Conservation (phyloP, 2,113 vertebrate species). For the Monarcha castaneiventris region DNA sequence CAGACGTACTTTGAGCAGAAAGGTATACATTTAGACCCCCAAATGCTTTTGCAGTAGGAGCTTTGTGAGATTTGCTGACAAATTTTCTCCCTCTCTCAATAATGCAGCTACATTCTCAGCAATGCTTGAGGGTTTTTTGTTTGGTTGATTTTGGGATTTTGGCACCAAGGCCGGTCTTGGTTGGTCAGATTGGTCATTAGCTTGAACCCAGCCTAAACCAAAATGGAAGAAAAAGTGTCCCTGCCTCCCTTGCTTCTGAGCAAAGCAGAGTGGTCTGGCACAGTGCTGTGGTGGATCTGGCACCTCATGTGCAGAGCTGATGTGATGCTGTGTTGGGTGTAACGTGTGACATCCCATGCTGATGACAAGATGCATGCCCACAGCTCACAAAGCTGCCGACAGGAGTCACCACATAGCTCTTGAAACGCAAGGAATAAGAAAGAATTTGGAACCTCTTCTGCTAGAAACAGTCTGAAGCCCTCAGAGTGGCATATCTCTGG, state of each 20-base stretch:
- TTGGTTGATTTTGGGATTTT: not conserved
- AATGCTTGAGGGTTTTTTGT: not conserved
- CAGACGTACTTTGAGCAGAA: not conserved
- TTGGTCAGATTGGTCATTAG: not conserved
- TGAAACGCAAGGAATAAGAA: not conserved
- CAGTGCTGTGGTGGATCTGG: not conserved
- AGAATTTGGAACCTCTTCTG: not conserved
- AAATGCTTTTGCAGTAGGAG: not conserved
- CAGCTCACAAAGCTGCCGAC: not conserved
- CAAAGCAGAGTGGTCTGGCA: not conserved
- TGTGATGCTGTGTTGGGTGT: not conserved
- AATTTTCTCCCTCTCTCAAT: not conserved
- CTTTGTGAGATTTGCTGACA: not conserved
- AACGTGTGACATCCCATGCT: fast-evolving
- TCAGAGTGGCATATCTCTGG: not conserved
- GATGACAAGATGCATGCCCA: not conserved
- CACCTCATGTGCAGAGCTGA: not conserved
- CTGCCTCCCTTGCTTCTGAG: not conserved
- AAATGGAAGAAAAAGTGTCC: not conserved
- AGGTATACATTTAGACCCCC: not conserved
- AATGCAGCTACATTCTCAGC: not conserved
- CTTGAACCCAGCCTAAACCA: not conserved
- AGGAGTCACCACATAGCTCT: not conserved
- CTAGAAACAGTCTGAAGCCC: not conserved
- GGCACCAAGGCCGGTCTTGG: not conserved